Evolutionary conservation across 2,888 invertebrate genomes (phyloP).

Genomic region (Acanthoscelides obtectus): DNA sequence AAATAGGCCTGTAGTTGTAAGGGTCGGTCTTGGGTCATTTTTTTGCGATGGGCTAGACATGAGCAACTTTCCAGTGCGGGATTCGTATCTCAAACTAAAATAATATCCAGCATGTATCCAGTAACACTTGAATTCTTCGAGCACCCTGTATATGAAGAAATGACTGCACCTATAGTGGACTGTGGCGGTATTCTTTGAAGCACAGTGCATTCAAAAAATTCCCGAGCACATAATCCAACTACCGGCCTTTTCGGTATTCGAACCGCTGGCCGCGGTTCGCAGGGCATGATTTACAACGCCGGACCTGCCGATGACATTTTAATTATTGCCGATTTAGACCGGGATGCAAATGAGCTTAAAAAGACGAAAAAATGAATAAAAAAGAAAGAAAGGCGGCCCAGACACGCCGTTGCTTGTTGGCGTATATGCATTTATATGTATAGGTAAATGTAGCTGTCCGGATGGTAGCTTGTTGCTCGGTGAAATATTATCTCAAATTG

Average conservation of each 20-base stretch:
- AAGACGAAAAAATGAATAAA: not conserved
- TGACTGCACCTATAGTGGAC: not conserved
- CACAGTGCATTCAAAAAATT: not conserved
- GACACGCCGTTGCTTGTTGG: not conserved
- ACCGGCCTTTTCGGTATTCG: not conserved
- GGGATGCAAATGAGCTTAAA: conserved; percentile 2
- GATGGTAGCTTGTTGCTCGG: conserved; percentile 37
- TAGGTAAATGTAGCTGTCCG: conserved; percentile 35
- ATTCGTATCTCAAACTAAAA: too few relatives aligned
- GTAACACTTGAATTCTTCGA: too few relatives aligned
- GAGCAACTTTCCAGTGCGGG: too few relatives aligned
- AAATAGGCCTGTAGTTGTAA: too few relatives aligned
- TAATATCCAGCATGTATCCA: too few relatives aligned
- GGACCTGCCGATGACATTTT: conserved; percentile 12
- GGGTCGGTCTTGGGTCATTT: too few relatives aligned
- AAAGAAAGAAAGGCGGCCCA: not conserved
- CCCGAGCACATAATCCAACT: not conserved
- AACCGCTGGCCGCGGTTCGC: not conserved
- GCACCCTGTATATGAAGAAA: not conserved
- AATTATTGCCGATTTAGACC: conserved; percentile 12
- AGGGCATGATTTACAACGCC: conserved; percentile 10
- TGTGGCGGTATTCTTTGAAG: not conserved
- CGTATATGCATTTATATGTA: not conserved
- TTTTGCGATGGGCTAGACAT: too few relatives aligned
- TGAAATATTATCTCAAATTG: conserved; percentile 43